These are phyloP conservation scores for Drosophila funebris DNA, from an alignment of 1,140 invertebrate species.

Conservation along the genomic window DNA sequence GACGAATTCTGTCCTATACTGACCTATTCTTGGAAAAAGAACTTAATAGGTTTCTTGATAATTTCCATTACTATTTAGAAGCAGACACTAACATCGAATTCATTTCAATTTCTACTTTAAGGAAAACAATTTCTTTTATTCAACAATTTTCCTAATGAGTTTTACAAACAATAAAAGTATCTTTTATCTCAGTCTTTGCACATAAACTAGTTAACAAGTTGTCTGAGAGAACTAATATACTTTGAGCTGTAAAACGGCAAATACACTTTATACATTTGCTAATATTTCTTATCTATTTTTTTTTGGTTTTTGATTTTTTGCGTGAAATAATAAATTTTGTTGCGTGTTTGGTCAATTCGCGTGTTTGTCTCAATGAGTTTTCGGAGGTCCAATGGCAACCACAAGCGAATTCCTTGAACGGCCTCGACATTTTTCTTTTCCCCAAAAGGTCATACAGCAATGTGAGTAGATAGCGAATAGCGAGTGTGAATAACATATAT, in stretches of 20 bases:
- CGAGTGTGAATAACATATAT: slow-evolving; percentile 5
- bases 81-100: too few relatives aligned
- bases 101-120: too few relatives aligned
- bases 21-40: too few relatives aligned
- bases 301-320: background rate
- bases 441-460: slow-evolving; percentile 58
- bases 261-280: slow-evolving; percentile 3
- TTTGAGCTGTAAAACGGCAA: slow-evolving; percentile 24
- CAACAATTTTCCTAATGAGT: too few relatives aligned
- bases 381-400: slow-evolving; percentile 52
- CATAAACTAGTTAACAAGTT: background rate
- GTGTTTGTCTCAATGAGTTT: slow-evolving; percentile 70
- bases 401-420: slow-evolving; percentile 50
- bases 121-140: too few relatives aligned
- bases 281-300: slow-evolving; percentile 26
- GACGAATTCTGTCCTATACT: too few relatives aligned
- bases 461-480: background rate
- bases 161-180: too few relatives aligned
- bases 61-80: too few relatives aligned
- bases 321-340: slow-evolving; percentile 22
- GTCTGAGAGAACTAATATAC: slow-evolving; percentile 6
- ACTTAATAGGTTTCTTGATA: too few relatives aligned
- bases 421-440: slow-evolving; percentile 60
- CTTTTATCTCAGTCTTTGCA: too few relatives aligned
- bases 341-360: slow-evolving; percentile 75